Evolutionary conservation across 2,797 vertebrate species (phyloP).

Genomic region (Danio choprae): DNA sequence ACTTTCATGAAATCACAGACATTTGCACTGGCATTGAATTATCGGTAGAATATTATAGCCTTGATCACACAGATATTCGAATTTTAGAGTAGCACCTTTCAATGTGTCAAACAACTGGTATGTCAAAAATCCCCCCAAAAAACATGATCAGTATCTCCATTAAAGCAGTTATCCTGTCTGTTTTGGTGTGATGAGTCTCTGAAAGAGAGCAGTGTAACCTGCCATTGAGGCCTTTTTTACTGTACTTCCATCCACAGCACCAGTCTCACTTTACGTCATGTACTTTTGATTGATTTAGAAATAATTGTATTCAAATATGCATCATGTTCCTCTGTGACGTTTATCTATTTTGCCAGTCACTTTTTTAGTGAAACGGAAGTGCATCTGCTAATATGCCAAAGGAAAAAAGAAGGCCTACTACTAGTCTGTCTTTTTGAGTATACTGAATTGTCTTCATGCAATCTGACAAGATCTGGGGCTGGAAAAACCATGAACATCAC

Average conservation of each 20-base stretch:
- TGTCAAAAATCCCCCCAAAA: neutral
- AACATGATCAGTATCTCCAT: neutral
- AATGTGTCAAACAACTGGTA: constrained; percentile 3
- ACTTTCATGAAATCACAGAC: neutral
- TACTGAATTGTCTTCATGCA: neutral
- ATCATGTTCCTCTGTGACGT: neutral
- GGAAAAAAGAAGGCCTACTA: neutral
- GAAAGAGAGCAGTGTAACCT: constrained; percentile 43
- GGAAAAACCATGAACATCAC: neutral
- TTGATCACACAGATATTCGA: neutral
- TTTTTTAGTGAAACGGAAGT: neutral
- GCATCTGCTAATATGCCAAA: neutral
- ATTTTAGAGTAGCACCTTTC: constrained; percentile 2
- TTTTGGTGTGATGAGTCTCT: constrained; percentile 13
- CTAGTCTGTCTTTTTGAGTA: neutral
- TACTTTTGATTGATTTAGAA: constrained; percentile 9
- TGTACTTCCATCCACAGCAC: constrained; percentile 11
- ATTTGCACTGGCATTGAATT: neutral
- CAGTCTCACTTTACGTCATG: constrained; percentile 26
- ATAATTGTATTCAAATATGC: neutral
- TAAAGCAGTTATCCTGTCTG: constrained; percentile 51
- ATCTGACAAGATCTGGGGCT: constrained; percentile 1
- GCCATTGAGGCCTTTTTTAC: constrained; percentile 9
- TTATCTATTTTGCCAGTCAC: neutral
- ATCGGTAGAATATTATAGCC: neutral